Base-by-base conservation (phyloP, 2,888 invertebrate species). In the Cartodere bifasciata region DNA sequence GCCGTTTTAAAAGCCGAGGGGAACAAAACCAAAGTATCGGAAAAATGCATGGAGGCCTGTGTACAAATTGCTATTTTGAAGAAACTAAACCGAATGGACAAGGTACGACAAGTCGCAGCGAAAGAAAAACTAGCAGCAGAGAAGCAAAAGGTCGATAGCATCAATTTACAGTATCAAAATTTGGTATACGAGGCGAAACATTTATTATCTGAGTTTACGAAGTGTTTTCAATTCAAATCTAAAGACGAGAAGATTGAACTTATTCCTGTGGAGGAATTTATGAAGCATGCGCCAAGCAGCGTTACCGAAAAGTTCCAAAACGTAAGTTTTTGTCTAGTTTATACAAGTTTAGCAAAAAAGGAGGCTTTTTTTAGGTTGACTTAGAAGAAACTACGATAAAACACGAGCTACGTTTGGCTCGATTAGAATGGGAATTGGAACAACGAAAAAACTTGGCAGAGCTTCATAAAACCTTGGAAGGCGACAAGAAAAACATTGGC, bases 231-330 rank as follows among this genome's bases (percentile, higher is more conserved):
- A 52, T 94, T 92, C 55, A 92, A 88, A 54, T 92, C 92, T 6
- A 86, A 87, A 56, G 91, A 94, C 68, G 88, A 92, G 61, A 81
- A 82, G 50, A 88, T 95, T 47, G 83, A 90, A 49, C 65, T 95
- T 28, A 81, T 95, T 2, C 61, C 84, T 1, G 67, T 83, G 29
- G 78, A 83, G 34, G 83, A 88, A 48, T 94, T 94, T 57, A 82
- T 80, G 50, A 65, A 67, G 46, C 72, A 80, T 55, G 88, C 90
- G 12, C 85, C 87, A 5, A 58, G 65, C 43, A 67, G 62, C n/a
- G 37, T 53, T 5, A 49, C 53, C 3, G 40, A 39, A 11, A 50
- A 51, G 36, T 60, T 56, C 35, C 45, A 46, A 36, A 32, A 47
- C 15, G 54, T 55, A 46, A 39, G 43, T 40, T 31, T 11, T 11